Evolutionary conservation across 2,888 invertebrate species (phyloP), one percentile per base, ranked within the genome.

Genomic region (Athripsodes cinereus): DNA sequence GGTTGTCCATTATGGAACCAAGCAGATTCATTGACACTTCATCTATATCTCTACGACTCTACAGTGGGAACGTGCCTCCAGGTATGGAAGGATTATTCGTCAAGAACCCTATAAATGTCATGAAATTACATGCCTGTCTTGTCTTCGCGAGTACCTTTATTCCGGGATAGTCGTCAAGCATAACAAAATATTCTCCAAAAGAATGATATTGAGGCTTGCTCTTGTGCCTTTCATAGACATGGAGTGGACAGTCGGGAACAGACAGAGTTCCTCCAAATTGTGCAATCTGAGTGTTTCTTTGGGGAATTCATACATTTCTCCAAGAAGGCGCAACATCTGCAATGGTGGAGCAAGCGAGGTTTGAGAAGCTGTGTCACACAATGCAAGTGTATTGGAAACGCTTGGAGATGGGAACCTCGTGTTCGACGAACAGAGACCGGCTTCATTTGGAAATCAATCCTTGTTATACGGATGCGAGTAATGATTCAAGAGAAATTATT

Each of bases 171-270:
- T 40, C 47, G 52, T 47, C 52, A 57, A 52, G 8, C 19, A 6
- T 22, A 40, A 10, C 13, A 11, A 11, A 52, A 61, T 48, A 46
- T 58, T 53, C 52, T 59, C 52, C n/a, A 47, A 22, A 26, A 35
- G 2, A 48, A 47, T 46, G 53, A 50, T 53, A 35, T 51, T 51
- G 40, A 61, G 50, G 52, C 56, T 61, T 55, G 59, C 59, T 19
- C 53, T 19, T 61, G 59, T 49, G 54, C 57, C 48, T 22, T 44
- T 19, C 55, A 62, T 60, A 11, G 11, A 1, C 60, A 55, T 60
- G 60, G 53, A 57, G 10, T 62, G 58, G 60, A 55, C 44, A 48
- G 50, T 46, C 1, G 51, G 35, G 47, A 53, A 54, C 2, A 31
- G 47, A 1, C 5, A 13, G 10, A 34, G 11, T 6, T 26, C 26